Evolutionary conservation across 1,140 invertebrate genomes (phyloP).

Genomic region (Aphidius ervi): DNA sequence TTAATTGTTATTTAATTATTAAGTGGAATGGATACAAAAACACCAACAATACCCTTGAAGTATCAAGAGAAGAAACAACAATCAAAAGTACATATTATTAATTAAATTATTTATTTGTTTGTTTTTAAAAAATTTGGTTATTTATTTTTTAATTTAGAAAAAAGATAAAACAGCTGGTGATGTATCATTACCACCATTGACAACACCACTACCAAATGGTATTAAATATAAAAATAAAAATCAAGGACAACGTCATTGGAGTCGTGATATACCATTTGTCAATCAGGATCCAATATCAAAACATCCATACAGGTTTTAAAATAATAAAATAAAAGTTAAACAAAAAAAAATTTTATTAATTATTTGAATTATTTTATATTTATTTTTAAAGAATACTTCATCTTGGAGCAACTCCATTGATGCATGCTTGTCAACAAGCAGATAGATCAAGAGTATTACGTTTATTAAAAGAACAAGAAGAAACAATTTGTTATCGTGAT

Average conservation of each 20-base stretch:
- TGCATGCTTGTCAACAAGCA: conserved; percentile 85
- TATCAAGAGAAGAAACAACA: conserved; percentile 33
- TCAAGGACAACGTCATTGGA: conserved; percentile 25
- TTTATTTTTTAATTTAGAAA: conserved; percentile 15
- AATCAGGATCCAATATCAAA: conserved; percentile 35
- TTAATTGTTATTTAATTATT: conserved; percentile 15
- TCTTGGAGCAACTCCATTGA: conserved; percentile 68
- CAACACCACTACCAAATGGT: conserved; percentile 27
- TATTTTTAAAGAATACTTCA: conserved; percentile 40
- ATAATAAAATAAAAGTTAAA: not conserved
- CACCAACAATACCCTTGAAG: conserved; percentile 46
- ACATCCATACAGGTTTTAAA: conserved; percentile 17
- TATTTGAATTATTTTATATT: conserved; percentile 1
- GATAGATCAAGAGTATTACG: conserved; percentile 56
- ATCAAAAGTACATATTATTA: too few relatives aligned
- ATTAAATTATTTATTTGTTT: too few relatives aligned
- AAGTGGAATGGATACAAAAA: conserved; percentile 51
- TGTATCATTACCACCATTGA: conserved; percentile 46
- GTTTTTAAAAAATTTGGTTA: too few relatives aligned
- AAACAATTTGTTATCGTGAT: conserved; percentile 61
- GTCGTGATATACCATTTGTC: conserved; percentile 26
- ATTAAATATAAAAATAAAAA: conserved; percentile 30
- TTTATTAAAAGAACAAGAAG: conserved; percentile 52
- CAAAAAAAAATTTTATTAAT: not conserved
- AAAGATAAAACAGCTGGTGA: conserved; percentile 37